These are phyloP conservation scores for Proterorhinus semilunaris DNA, from an alignment of 2,113 vertebrate genomes.

Conservation along the genomic window DNA sequence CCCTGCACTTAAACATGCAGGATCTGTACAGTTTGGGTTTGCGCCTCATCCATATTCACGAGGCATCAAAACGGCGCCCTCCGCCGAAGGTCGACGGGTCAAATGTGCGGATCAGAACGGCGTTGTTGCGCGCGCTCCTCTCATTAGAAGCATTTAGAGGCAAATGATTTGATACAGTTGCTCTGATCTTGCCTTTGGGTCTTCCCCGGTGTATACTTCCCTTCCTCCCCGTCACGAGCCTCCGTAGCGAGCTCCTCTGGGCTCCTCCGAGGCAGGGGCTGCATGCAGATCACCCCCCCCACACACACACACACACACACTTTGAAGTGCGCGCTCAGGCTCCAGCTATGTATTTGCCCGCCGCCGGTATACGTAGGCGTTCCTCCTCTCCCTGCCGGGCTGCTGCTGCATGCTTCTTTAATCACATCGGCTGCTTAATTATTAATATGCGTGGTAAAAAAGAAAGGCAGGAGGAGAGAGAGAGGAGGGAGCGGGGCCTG, in stretches of 20 bases:
- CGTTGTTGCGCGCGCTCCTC: slow-evolving; percentile 61
- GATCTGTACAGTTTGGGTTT: slow-evolving; percentile 18
- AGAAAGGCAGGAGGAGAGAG: background rate
- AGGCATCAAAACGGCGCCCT: slow-evolving; percentile 57
- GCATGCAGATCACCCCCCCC: slow-evolving; percentile 59
- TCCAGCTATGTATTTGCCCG: background rate
- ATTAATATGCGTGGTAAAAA: slow-evolving; percentile 60
- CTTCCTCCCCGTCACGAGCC: slow-evolving; percentile 13
- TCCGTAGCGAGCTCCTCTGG: slow-evolving; percentile 40
- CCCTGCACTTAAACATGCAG: background rate
- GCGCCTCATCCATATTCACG: slow-evolving; percentile 55
- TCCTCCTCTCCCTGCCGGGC: slow-evolving; percentile 17
- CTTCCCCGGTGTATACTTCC: slow-evolving; percentile 61
- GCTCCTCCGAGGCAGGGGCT: slow-evolving; percentile 29
- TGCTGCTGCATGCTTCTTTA: slow-evolving; percentile 48
- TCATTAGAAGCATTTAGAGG: slow-evolving; percentile 72
- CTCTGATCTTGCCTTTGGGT: slow-evolving; percentile 67
- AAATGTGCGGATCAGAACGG: slow-evolving; percentile 66
- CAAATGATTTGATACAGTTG: slow-evolving; percentile 66
- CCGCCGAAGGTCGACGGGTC: slow-evolving; percentile 73
- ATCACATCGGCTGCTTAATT: slow-evolving; percentile 66
- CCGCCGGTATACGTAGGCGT: background rate
- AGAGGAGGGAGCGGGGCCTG: slow-evolving; percentile 26
- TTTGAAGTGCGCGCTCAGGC: slow-evolving; percentile 61
- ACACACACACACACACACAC: too few relatives aligned